Conservation (phyloP, 2,797 vertebrate species). For the Onychomys torridus region DNA sequence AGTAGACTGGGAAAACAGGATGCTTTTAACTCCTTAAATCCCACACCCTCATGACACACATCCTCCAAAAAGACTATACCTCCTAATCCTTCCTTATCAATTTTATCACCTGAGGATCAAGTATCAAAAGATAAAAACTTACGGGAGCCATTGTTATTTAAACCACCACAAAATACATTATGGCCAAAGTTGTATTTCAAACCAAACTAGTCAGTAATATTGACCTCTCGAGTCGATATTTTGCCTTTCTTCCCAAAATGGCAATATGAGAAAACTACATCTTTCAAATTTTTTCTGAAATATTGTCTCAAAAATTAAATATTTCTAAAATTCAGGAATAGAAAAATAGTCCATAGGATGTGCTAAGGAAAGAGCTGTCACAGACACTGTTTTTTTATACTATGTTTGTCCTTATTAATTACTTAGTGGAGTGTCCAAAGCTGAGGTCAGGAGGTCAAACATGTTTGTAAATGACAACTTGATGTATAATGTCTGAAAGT, state of each 20-base stretch:
- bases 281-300: slow-evolving; percentile 1
- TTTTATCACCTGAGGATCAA: background rate
- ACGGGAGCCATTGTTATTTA: background rate
- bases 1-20: no score
- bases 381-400: background rate
- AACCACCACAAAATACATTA: background rate
- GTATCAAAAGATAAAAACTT: background rate
- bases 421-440: background rate
- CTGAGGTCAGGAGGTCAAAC: no score
- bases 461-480: background rate
- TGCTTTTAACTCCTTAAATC: background rate
- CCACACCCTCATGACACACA: no score
- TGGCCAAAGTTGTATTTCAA: slow-evolving; percentile 2
- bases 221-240: background rate
- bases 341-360: background rate
- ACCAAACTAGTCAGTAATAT: background rate
- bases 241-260: slow-evolving; percentile 30
- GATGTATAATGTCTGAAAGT: background rate
- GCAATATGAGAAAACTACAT: background rate
- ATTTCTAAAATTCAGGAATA: slow-evolving; percentile 35
- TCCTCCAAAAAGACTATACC: background rate
- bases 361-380: background rate
- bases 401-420: background rate
- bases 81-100: background rate
- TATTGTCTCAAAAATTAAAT: background rate